Percentiles rank a stretch among this genome's conserved stretches.
Conservation (phyloP, 2,113 vertebrate species). For the Pangasianodon gigas region DNA sequence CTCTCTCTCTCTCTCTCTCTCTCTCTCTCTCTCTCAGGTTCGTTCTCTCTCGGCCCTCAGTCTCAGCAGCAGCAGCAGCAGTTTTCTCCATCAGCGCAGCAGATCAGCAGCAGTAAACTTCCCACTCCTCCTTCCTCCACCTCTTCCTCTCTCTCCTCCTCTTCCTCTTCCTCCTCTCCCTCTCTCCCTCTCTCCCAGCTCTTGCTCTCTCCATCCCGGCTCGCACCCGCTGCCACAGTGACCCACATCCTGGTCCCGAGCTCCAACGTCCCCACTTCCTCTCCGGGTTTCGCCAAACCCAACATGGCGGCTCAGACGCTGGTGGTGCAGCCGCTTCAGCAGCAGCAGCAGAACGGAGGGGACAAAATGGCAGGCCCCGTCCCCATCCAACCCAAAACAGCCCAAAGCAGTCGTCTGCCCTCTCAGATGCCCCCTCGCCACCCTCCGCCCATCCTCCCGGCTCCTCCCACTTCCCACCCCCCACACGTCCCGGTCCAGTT, state of each 20-base stretch:
- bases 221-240: conserved; percentile 66
- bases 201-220: conserved; percentile 85
- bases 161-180: conserved; percentile 78
- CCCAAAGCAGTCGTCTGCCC: conserved; percentile 71
- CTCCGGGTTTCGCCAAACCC: conserved; percentile 74
- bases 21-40: conserved; percentile 18
- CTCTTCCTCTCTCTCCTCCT: conserved; percentile 47
- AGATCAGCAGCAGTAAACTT: conserved; percentile 77
- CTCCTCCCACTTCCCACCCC: conserved; percentile 72
- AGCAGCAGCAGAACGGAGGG: conserved; percentile 62
- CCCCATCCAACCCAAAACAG: conserved; percentile 88
- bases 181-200: conserved; percentile 83
- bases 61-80: conserved; percentile 80
- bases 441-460: conserved; percentile 76
- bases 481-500: conserved; percentile 94
- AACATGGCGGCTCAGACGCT: conserved; percentile 85
- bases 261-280: conserved; percentile 71
- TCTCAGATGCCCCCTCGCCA: conserved; percentile 73
- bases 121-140: conserved; percentile 61
- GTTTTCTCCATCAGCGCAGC: conserved; percentile 81
- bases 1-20: not conserved
- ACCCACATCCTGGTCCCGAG: conserved; percentile 76
- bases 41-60: conserved; percentile 66
- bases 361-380: conserved; percentile 77
- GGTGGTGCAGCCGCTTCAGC: conserved; percentile 91